These are phyloP conservation scores for Rhingia rostrata DNA, from an alignment of 2,888 invertebrate species.

Conservation along the genomic window DNA sequence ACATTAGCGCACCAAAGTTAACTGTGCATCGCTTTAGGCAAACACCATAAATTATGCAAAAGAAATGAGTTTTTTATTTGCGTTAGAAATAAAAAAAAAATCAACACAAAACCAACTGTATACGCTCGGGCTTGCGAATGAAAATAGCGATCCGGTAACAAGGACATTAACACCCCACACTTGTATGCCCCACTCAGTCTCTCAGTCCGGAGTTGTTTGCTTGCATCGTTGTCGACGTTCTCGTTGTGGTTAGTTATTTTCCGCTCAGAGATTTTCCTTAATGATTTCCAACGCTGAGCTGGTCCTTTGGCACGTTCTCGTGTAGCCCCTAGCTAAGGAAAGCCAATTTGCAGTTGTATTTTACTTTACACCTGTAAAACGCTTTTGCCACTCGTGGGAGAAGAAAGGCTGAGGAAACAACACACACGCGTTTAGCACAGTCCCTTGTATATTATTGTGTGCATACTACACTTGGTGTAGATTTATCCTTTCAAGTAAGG, in stretches of 20 bases:
- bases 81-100: conserved; percentile 53
- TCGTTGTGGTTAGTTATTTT: conserved; percentile 52
- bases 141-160: conserved; percentile 50
- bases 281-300: conserved; percentile 70
- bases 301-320: conserved; percentile 72
- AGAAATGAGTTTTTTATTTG: conserved; percentile 74
- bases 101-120: conserved; percentile 49
- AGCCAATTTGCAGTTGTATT: conserved; percentile 71
- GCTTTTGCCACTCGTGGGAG: conserved; percentile 26
- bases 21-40: conserved; percentile 61
- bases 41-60: conserved; percentile 71
- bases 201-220: conserved; percentile 50
- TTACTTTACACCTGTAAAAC: conserved; percentile 73
- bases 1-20: conserved; percentile 7
- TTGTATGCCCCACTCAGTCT: conserved; percentile 25
- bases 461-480: conserved; percentile 12
- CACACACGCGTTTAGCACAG: conserved; percentile 8
- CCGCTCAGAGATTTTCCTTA: conserved; percentile 68
- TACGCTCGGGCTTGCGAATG: neutral
- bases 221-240: conserved; percentile 3
- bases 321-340: conserved; percentile 54
- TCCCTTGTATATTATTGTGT: conserved; percentile 7
- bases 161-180: conserved; percentile 64
- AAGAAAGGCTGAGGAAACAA: conserved; percentile 40
- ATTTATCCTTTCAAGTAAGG: conserved; percentile 55